These are phyloP conservation scores for Stegana nigrithorax DNA, from an alignment of 2,888 invertebrate genomes.

Conservation along the genomic window DNA sequence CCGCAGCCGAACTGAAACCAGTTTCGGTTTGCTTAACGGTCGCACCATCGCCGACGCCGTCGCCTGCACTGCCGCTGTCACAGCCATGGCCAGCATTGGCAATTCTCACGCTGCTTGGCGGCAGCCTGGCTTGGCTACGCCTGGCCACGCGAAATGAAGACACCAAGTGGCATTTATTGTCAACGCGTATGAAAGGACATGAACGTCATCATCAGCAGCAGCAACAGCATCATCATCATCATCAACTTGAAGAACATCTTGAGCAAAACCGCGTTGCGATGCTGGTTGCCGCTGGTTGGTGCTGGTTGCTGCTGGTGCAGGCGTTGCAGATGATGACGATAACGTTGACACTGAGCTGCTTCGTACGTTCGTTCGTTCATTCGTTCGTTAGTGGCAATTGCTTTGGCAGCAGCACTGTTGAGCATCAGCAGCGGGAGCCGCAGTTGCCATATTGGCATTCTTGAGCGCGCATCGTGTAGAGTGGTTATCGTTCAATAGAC, in stretches of 20 bases:
- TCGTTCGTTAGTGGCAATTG: too few species aligned
- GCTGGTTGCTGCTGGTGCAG: too few species aligned
- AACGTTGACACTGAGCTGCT: too few species aligned
- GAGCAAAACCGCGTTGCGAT: not conserved
- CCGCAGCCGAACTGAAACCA: too few species aligned
- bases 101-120: not conserved
- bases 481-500: too few species aligned
- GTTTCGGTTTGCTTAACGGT: too few species aligned
- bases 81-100: not conserved
- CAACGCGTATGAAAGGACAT: conserved; percentile 21
- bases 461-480: not conserved
- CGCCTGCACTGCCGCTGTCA: not conserved
- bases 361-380: too few species aligned
- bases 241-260: not conserved
- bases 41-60: too few species aligned
- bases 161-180: conserved; percentile 42
- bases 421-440: not conserved
- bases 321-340: too few species aligned
- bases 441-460: conserved; percentile 14
- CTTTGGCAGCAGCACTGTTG: not conserved
- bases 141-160: conserved; percentile 41
- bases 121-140: not conserved
- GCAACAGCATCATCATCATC: not conserved
- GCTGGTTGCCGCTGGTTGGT: too few species aligned
- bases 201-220: not conserved